These are phyloP conservation scores for Ernsta delagoae DNA, from an alignment of 2,888 invertebrate species.

Conservation along the genomic window DNA sequence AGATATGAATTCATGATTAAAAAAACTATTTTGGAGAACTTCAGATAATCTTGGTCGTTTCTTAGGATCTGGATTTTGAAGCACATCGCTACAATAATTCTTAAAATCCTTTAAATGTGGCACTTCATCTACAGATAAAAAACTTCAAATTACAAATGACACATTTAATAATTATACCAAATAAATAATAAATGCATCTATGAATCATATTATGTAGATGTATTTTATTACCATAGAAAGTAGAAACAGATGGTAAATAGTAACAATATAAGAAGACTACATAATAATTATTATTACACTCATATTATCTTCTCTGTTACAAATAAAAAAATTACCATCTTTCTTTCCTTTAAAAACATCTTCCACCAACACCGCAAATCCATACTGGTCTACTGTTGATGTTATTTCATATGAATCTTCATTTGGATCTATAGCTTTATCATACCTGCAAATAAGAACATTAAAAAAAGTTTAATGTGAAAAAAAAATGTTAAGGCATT, in stretches of 20 bases:
- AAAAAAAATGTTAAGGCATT: no score
- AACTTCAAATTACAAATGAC: no score
- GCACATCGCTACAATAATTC: constrained; percentile 87
- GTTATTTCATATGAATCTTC: constrained; percentile 85
- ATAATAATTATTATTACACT: no score
- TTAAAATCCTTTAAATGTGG: constrained; percentile 89
- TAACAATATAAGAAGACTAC: no score
- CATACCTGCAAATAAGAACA: constrained; percentile 80
- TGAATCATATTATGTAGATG: background rate
- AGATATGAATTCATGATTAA: constrained; percentile 93
- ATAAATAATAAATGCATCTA: background rate
- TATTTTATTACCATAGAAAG: no score
- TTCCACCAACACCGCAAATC: constrained; percentile 90
- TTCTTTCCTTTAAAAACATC: constrained; percentile 88
- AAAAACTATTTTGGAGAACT: constrained; percentile 90
- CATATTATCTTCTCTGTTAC: no score
- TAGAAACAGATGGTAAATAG: no score
- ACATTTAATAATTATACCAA: no score
- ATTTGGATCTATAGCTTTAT: constrained; percentile 89
- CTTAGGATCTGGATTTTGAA: constrained; percentile 87
- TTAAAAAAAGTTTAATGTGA: background rate
- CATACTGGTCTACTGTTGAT: constrained; percentile 90
- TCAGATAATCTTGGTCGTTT: constrained; percentile 88
- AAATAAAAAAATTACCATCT: constrained; percentile 69
- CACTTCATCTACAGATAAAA: constrained; percentile 84